These are phyloP conservation scores for Apis florea DNA, from an alignment of 1,140 invertebrate genomes.

Conservation along the genomic window DNA sequence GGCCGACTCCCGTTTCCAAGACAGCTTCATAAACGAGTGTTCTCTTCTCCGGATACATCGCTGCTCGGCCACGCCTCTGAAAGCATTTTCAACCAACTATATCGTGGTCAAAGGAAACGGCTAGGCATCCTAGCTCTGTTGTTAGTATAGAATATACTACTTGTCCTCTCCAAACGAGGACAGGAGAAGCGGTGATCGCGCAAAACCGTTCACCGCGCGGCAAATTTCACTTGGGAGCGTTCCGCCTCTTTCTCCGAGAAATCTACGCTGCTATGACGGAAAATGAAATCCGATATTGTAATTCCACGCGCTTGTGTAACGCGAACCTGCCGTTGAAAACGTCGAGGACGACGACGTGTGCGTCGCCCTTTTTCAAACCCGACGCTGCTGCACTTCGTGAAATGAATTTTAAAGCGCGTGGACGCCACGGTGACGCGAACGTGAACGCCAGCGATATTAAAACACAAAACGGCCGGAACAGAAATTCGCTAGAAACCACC, in stretches of 20 bases:
- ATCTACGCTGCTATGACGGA: conserved; percentile 32
- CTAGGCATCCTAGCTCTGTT: conserved; percentile 11
- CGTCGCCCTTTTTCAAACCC: conserved; percentile 34
- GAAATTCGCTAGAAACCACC: conserved; percentile 18
- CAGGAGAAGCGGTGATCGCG: conserved; percentile 35
- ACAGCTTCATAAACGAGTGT: neutral
- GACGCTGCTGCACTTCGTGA: conserved; percentile 36
- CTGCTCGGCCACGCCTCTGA: neutral
- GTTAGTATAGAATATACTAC: conserved; percentile 3
- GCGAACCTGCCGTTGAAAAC: conserved; percentile 20
- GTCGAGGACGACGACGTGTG: conserved; percentile 21
- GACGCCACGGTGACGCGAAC: neutral
- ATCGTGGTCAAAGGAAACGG: conserved; percentile 24
- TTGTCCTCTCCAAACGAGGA: conserved; percentile 30
- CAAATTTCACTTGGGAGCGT: conserved; percentile 25
- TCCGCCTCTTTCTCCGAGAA: conserved; percentile 24
- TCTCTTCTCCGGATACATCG: neutral
- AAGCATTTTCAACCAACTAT: neutral
- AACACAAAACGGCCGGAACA: conserved; percentile 18
- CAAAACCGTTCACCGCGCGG: conserved; percentile 34
- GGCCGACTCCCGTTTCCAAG: neutral
- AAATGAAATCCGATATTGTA: conserved; percentile 51
- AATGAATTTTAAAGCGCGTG: conserved; percentile 46
- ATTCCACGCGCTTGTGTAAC: conserved; percentile 42
- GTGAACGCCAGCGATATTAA: conserved; percentile 21